Percentiles rank a stretch among this genome's conserved stretches.
Conservation (phyloP, 2,113 vertebrate species). For the Rallus limicola region DNA sequence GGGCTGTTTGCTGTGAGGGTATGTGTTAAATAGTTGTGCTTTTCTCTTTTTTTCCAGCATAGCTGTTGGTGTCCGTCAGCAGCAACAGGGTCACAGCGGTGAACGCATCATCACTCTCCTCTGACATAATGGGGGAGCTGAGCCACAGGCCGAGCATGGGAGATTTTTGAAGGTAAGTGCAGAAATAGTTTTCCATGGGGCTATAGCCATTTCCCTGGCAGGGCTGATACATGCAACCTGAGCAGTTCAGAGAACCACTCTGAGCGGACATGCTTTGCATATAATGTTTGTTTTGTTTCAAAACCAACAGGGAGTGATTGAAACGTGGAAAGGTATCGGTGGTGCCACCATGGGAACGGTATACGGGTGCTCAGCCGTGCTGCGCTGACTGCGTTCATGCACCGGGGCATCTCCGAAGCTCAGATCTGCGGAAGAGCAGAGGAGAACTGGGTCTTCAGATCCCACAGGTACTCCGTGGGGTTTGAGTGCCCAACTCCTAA, state of each 20-base stretch:
- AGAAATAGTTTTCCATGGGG: neutral
- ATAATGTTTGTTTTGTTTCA: neutral
- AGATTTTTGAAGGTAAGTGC: neutral
- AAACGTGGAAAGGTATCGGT: neutral
- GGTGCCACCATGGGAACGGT: neutral
- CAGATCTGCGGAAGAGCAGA: fast-evolving
- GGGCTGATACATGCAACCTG: neutral
- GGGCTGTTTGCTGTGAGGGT: neutral
- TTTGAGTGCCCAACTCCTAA: neutral
- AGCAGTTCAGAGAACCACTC: neutral
- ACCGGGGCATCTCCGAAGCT: neutral
- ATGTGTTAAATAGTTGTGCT: neutral
- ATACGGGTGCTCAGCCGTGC: neutral
- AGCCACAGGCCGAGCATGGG: neutral
- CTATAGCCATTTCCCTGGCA: neutral
- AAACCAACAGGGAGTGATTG: neutral
- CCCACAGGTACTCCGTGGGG: neutral
- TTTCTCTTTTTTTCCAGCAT: neutral
- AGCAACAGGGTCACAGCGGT: neutral
- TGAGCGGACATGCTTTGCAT: neutral
- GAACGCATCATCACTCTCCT: neutral
- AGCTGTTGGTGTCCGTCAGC: neutral
- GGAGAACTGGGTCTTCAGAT: neutral
- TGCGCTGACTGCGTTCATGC: neutral
- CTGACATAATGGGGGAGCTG: fast-evolving